Percentiles rank a stretch among this genome's conserved stretches.
Evolutionary conservation across 2,113 vertebrate species (phyloP).

Genomic region (Corapipo altera): DNA sequence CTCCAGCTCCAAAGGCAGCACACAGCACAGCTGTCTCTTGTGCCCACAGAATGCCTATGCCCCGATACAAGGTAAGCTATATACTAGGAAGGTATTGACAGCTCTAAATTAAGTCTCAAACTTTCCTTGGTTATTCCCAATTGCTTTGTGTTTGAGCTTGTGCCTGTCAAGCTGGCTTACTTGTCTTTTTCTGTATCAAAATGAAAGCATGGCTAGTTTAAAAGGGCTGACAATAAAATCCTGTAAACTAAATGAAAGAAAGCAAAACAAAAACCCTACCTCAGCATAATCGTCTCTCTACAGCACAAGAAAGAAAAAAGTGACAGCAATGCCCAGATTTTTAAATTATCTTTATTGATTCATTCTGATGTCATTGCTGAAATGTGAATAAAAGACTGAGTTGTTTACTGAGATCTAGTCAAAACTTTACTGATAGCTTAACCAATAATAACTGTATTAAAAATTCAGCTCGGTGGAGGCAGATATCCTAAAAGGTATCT

Average conservation of each 20-base stretch:
- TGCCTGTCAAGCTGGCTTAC: not conserved
- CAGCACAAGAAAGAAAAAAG: not conserved
- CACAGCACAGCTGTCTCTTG: not conserved
- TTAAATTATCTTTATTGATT: not conserved
- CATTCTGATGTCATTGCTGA: not conserved
- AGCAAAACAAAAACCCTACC: not conserved
- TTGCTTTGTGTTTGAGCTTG: not conserved
- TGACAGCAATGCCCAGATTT: not conserved
- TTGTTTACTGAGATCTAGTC: not conserved
- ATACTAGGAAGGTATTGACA: not conserved
- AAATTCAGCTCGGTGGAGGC: not conserved
- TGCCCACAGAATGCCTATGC: not conserved
- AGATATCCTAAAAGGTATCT: not conserved
- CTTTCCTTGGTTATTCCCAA: not conserved
- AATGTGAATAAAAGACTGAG: not conserved
- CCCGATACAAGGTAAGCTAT: not conserved
- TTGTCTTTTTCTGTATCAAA: not conserved
- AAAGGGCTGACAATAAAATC: conserved; percentile 1
- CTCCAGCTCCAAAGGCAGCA: not conserved
- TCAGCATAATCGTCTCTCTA: not conserved
- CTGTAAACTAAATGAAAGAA: not conserved
- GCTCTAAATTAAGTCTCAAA: not conserved
- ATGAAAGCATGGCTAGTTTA: not conserved
- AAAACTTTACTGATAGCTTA: not conserved
- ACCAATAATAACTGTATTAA: not conserved